These are phyloP conservation scores for Etheostoma perlongum DNA, from an alignment of 2,797 vertebrate genomes.

Conservation along the genomic window DNA sequence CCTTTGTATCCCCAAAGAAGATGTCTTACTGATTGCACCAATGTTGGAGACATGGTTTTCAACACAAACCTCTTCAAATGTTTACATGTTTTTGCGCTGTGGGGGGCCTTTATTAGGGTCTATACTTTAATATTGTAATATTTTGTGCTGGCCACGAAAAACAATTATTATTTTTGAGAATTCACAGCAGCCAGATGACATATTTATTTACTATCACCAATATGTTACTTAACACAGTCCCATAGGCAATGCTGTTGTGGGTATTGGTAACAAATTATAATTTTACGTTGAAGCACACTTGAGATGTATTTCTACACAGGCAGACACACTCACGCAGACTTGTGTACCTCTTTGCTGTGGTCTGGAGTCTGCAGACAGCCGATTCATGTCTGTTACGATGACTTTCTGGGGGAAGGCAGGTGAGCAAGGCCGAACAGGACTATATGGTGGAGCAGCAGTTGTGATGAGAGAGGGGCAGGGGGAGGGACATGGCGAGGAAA, in stretches of 20 bases:
- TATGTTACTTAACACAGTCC: neutral
- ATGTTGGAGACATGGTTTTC: too few species aligned
- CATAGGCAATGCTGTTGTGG: neutral
- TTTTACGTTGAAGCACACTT: neutral
- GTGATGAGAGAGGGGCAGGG: slow-evolving; percentile 72
- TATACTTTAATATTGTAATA: too few species aligned
- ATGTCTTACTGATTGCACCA: too few species aligned
- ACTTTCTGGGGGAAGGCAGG: slow-evolving; percentile 83
- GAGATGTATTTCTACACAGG: neutral
- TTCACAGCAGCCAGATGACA: too few species aligned
- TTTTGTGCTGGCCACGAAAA: too few species aligned
- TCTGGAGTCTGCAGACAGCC: slow-evolving; percentile 89
- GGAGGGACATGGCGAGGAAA: slow-evolving; percentile 79
- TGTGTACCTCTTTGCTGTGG: slow-evolving; percentile 89
- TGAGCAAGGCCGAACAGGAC: slow-evolving; percentile 67
- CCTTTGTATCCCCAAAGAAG: too few species aligned
- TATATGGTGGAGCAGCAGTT: slow-evolving; percentile 68
- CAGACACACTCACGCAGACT: neutral
- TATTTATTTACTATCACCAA: too few species aligned
- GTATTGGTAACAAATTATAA: neutral
- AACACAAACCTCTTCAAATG: too few species aligned
- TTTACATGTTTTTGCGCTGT: too few species aligned
- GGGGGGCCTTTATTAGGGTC: too few species aligned
- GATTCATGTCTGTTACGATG: slow-evolving; percentile 88
- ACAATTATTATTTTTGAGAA: too few species aligned